Percentiles rank a stretch among this genome's conserved stretches.
Conservation (phyloP, 2,113 vertebrate genomes). For the Meles meles region DNA sequence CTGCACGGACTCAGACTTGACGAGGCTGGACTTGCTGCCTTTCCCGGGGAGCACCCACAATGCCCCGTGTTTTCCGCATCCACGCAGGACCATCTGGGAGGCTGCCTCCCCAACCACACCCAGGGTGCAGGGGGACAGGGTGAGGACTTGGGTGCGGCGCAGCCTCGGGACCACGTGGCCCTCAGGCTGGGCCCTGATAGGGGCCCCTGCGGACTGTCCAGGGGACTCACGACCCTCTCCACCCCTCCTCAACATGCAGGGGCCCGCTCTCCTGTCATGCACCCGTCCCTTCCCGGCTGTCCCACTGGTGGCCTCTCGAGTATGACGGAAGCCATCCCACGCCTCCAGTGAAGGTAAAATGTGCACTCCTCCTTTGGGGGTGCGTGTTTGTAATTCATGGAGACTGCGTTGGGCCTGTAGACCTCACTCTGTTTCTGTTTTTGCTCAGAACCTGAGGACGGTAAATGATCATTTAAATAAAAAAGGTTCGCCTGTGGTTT, state of each 20-base stretch:
- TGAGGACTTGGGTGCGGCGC: neutral
- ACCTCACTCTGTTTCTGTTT: neutral
- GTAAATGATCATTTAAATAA: too few relatives aligned
- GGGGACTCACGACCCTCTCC: neutral
- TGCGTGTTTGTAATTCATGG: neutral
- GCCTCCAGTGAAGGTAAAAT: neutral
- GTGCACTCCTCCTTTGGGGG: neutral
- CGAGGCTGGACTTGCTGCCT: neutral
- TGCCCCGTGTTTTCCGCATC: neutral
- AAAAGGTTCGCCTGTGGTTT: neutral
- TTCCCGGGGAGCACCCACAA: rapidly evolving
- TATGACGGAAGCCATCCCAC: rapidly evolving
- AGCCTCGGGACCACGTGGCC: neutral
- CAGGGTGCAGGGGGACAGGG: neutral
- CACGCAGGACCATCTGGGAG: neutral
- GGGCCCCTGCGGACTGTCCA: neutral
- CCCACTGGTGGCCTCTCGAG: neutral
- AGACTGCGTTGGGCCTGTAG: neutral
- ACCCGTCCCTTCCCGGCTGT: neutral
- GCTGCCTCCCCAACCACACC: neutral
- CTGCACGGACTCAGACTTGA: rapidly evolving
- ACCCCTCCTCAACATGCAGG: too few relatives aligned
- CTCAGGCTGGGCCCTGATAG: neutral
- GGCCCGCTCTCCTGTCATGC: neutral
- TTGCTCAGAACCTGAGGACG: neutral